Base-by-base conservation (phyloP, 2,888 invertebrate species). In the Drosophila setosimentum region DNA sequence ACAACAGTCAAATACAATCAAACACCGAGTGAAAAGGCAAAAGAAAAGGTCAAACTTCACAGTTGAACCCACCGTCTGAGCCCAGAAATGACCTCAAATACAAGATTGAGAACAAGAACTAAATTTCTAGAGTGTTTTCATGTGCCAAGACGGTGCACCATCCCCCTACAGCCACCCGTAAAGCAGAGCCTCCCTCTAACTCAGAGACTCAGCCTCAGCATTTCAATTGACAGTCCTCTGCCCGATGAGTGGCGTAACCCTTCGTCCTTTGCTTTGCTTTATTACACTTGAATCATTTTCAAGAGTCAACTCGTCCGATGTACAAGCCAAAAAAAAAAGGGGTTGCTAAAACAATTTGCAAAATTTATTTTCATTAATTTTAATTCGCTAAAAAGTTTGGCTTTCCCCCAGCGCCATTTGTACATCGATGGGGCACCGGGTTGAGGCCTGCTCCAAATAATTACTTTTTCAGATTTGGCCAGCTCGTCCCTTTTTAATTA, bases 321-420 rank as follows among this genome's bases (percentile, higher is more conserved):
- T 35, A 21, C n/a, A 55, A 13, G n/a, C 21, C 18, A 27, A 35
- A 58, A 54, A 27, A 60, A 32, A 29, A 62, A 73, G 73, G 86
- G 88, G 81, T 87, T 87, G 85, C 57, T 67, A 78, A 88, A 89
- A 91, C 82, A 88, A 87, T 88, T 87, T 84, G 77, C 78, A 79
- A 89, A 88, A 89, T 89, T 80, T 91, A 89, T 91, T 88, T 89
- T 89, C 88, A 86, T 87, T 87, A 90, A 87, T 87, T 87, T 87
- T 88, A 90, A 87, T 87, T 88, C 87, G 83, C 68, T 86, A 86
- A 83, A 87, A 85, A 87, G 77, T 87, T 87, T 84, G 79, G 72
- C 63, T 65, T 70, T 61, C 48, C 32, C 53, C 61, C 42, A 64
- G 48, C 54, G 37, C 59, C 62, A 77, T 68, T 77, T 73, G 60